Evolutionary conservation across 2,797 vertebrate genomes (phyloP), one percentile per base, ranked within the genome.

Genomic region (Lerista edwardsae): DNA sequence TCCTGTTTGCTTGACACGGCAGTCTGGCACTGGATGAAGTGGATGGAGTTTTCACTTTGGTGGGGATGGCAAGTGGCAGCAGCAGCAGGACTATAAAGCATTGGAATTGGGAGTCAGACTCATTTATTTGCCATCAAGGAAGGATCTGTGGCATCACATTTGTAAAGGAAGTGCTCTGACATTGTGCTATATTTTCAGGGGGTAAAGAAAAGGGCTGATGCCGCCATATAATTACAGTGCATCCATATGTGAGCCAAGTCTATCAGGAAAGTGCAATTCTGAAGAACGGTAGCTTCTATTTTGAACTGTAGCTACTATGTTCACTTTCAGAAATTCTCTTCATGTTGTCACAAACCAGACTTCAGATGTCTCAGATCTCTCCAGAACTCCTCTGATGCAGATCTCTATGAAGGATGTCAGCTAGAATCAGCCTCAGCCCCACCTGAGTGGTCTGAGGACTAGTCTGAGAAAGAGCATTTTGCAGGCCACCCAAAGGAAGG

Each of bases 251-350:
- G 31, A 75, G 19, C 61, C 47, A 74, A 25, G 14, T 31, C 27
- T 65, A 23, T 59, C 59, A 74, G 12, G 41, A 79, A 67, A 57
- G 39, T 55, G 34, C 27, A 29, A 51, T 34, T 21, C 25, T 23
- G 68, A 25, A 19, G 44, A 55, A 44, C 1, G 11, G 0, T 62
- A 4, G 27, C 72, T 83, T 90, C 90, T 83, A 88, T 88, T 91
- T 82, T 72, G 87, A 86, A 89, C 88, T 82, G 86, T 84, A 89
- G 57, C 47, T 67, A 80, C 51, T 87, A 91, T 87, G 61, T 81
- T 90, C 78, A 83, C 57, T 78, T 0, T 75, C 69, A n/a, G 59
- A 57, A 2, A 71, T 68, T 76, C 71, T 62, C 19, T 39, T 44
- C 6, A n/a, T 85, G 41, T 41, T 9, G 12, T 27, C 41, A 65